Percentiles rank a stretch among this genome's conserved stretches.
phyloP scores from a whole-genome alignment of 2,113 vertebrate species.

The Xenopus borealis region DNA sequence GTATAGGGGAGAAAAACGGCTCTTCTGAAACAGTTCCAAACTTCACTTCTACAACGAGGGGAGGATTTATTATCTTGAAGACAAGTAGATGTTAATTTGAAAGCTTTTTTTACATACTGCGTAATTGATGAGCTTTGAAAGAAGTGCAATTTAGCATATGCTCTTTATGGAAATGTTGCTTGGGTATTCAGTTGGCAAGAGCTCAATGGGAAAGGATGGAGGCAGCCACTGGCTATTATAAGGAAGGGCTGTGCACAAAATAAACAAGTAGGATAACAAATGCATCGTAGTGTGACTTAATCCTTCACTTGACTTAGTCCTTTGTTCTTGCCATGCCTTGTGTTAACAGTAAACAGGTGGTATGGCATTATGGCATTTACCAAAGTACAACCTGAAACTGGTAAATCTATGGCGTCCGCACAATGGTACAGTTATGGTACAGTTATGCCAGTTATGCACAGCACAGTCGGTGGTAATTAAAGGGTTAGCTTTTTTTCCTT shows the following conservation, averaged over 20 bases:
- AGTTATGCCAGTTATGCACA: too few relatives aligned
- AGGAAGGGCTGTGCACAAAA: background rate
- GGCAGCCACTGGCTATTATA: conserved; percentile 7
- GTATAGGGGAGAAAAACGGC: conserved; percentile 50
- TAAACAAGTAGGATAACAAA: conserved; percentile 35
- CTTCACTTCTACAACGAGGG: conserved; percentile 57
- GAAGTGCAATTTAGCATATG: conserved; percentile 55
- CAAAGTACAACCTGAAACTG: too few relatives aligned
- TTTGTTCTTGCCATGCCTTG: too few relatives aligned
- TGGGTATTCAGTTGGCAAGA: conserved; percentile 59
- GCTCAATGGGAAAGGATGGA: conserved; percentile 50
- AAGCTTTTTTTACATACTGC: conserved; percentile 58
- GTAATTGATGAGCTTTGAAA: conserved; percentile 51
- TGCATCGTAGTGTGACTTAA: background rate
- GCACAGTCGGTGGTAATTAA: too few relatives aligned
- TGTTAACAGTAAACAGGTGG: too few relatives aligned
- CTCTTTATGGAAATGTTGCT: conserved; percentile 51
- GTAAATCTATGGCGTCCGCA: too few relatives aligned
- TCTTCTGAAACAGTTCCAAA: conserved; percentile 62
- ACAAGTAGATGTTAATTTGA: conserved; percentile 54
- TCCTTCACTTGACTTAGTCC: too few relatives aligned
- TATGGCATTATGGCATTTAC: too few relatives aligned
- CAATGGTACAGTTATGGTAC: too few relatives aligned
- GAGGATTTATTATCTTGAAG: conserved; percentile 55
- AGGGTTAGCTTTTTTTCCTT: too few relatives aligned